Percentiles rank a stretch among this genome's conserved stretches.
Evolutionary conservation across 2,888 invertebrate genomes (phyloP).

Genomic region (Desoria tigrina): DNA sequence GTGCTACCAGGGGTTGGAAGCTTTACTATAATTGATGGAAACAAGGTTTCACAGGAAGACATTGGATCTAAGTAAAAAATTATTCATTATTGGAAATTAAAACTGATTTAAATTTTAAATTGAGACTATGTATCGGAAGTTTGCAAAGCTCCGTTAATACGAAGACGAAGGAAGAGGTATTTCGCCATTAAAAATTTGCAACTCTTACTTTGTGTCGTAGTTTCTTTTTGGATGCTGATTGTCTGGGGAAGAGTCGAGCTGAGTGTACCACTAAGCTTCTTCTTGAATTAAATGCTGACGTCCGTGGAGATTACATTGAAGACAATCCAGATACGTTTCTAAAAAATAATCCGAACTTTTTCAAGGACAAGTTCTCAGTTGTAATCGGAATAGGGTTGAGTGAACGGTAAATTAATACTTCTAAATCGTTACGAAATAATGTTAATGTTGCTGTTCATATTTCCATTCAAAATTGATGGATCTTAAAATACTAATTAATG

Average conservation of each 20-base stretch:
- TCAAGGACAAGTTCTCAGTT: constrained; percentile 80
- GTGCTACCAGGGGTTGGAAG: constrained; percentile 91
- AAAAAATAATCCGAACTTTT: constrained; percentile 82
- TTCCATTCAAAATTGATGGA: no score
- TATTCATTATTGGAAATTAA: constrained; percentile 6
- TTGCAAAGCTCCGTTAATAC: no score
- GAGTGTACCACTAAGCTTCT: constrained; percentile 78
- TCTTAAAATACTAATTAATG: no score
- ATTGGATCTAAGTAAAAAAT: constrained; percentile 80
- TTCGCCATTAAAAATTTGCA: no score
- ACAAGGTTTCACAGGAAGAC: constrained; percentile 84
- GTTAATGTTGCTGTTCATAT: neutral
- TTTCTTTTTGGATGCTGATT: constrained; percentile 85
- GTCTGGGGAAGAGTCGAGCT: constrained; percentile 80
- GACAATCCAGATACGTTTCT: constrained; percentile 79
- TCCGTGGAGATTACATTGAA: constrained; percentile 87
- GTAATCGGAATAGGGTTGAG: constrained; percentile 78
- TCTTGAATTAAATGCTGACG: constrained; percentile 88
- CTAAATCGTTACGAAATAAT: neutral
- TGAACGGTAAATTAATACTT: constrained; percentile 63
- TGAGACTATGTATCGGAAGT: no score
- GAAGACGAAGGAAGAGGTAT: neutral
- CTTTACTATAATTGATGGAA: constrained; percentile 89
- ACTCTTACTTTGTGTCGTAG: constrained; percentile 58
- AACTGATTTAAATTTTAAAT: constrained; percentile 3